These are phyloP conservation scores for Dunckerocampus dactyliophorus DNA, from an alignment of 2,113 vertebrate species.

Conservation along the genomic window DNA sequence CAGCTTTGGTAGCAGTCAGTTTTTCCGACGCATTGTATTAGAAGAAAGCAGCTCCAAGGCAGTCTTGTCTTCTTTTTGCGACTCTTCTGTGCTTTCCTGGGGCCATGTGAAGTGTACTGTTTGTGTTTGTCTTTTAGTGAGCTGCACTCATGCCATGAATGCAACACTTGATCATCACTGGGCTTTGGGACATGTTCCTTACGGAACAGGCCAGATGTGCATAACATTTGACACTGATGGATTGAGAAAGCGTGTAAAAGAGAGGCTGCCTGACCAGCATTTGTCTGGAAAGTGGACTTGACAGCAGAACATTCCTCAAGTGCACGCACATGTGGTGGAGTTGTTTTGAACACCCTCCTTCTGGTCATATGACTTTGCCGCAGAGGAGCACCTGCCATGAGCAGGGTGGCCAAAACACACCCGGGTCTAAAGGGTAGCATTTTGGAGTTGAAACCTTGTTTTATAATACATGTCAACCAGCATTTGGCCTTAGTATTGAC, in stretches of 20 bases:
- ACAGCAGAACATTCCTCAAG: conserved; percentile 39
- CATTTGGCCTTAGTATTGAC: no score
- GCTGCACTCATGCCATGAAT: conserved; percentile 24
- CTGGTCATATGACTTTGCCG: conserved; percentile 36
- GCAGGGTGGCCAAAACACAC: conserved; percentile 24
- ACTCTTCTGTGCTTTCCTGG: conserved; percentile 34
- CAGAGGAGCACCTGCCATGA: conserved; percentile 44
- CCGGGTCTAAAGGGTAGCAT: no score
- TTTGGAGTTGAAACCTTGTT: no score
- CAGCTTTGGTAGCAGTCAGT: conserved; percentile 70
- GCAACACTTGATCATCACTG: conserved; percentile 44
- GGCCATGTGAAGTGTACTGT: conserved; percentile 37
- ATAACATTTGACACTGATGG: conserved; percentile 27
- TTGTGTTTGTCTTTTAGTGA: conserved; percentile 26
- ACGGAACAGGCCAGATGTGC: conserved; percentile 39
- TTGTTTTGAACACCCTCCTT: conserved; percentile 33
- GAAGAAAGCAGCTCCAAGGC: conserved; percentile 50
- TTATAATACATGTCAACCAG: no score
- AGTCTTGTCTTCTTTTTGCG: conserved; percentile 23
- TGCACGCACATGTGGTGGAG: conserved; percentile 28
- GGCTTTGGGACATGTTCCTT: conserved; percentile 40
- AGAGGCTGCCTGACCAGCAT: conserved; percentile 11
- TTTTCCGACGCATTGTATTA: conserved; percentile 61
- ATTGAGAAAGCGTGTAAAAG: conserved; percentile 37
- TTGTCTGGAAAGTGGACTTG: conserved; percentile 43